phyloP scores from a whole-genome alignment of 2,888 invertebrate species.

The Dryobotodes eremita region DNA sequence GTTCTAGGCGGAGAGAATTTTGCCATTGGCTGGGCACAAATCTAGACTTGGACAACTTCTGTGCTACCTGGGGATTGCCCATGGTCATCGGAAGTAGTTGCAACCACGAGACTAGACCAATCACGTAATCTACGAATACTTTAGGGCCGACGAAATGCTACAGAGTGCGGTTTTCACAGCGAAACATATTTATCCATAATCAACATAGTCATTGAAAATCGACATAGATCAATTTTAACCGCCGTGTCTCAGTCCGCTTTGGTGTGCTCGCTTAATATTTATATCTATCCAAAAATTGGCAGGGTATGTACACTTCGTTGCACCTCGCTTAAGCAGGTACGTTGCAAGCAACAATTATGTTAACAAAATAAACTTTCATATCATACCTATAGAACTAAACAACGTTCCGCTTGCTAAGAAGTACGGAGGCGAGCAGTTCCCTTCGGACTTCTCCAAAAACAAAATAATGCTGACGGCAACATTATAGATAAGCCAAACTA shows the following conservation, averaged over 20 bases:
- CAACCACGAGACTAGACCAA: not conserved
- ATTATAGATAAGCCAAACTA: slow-evolving; percentile 11
- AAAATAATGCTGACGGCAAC: not conserved
- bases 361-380: not conserved
- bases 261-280: not conserved
- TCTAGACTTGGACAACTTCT: not conserved
- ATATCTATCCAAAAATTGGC: not conserved
- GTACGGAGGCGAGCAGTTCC: not conserved
- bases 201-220: not conserved
- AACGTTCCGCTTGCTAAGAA: slow-evolving; percentile 1
- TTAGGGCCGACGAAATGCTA: not conserved
- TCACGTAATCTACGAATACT: not conserved
- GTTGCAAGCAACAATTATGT: not conserved
- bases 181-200: too few relatives aligned
- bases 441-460: not conserved
- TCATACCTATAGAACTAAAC: not conserved
- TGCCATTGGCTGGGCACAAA: not conserved
- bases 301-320: not conserved
- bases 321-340: not conserved
- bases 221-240: not conserved
- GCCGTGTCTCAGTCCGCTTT: not conserved
- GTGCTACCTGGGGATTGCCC: not conserved
- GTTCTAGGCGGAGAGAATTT: not conserved
- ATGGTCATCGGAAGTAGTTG: not conserved
- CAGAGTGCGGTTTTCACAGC: not conserved